These are phyloP conservation scores for Hippocampus kuda DNA, from an alignment of 2,797 vertebrate species.

Conservation along the genomic window DNA sequence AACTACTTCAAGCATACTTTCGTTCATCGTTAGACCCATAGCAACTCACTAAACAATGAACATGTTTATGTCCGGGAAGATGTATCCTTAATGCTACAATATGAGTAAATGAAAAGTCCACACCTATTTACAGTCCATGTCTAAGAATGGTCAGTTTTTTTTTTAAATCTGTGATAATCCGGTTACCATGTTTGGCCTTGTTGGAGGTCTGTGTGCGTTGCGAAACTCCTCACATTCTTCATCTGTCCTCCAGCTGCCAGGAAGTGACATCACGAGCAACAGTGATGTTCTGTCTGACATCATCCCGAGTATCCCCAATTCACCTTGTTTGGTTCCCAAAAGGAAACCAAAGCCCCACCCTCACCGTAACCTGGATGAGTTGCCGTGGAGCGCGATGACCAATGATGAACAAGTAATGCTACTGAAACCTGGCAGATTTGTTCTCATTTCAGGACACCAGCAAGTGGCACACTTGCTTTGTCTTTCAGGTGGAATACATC, in stretches of 20 bases:
- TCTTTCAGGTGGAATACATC: conserved; percentile 91
- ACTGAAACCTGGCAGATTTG: not conserved
- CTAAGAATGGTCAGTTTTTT: too few species aligned
- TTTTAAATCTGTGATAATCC: too few species aligned
- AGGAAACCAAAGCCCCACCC: conserved; percentile 84
- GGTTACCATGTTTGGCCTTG: not conserved
- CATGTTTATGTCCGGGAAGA: too few species aligned
- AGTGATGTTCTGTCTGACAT: conserved; percentile 97
- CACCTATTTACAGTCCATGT: too few species aligned
- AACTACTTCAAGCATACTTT: too few species aligned
- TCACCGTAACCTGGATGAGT: conserved; percentile 90
- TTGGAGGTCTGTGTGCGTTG: not conserved
- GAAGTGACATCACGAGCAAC: conserved; percentile 93
- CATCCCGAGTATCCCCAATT: conserved; percentile 93
- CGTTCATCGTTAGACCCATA: too few species aligned
- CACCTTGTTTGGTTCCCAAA: conserved; percentile 88
- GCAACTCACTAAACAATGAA: too few species aligned
- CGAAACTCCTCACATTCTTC: not conserved
- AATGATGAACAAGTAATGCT: conserved; percentile 85
- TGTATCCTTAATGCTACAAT: too few species aligned
- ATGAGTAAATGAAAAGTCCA: too few species aligned
- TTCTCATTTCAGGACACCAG: not conserved
- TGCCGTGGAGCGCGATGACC: conserved; percentile 98
- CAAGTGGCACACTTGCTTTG: not conserved
- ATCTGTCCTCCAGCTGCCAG: conserved; percentile 74